A percentile compares a stretch with the other conserved stretches of the same genome.
Evolutionary conservation across 53 echinoderm and acorn worm species (phyloP).

Genomic region (Holothuria leucospilota): DNA sequence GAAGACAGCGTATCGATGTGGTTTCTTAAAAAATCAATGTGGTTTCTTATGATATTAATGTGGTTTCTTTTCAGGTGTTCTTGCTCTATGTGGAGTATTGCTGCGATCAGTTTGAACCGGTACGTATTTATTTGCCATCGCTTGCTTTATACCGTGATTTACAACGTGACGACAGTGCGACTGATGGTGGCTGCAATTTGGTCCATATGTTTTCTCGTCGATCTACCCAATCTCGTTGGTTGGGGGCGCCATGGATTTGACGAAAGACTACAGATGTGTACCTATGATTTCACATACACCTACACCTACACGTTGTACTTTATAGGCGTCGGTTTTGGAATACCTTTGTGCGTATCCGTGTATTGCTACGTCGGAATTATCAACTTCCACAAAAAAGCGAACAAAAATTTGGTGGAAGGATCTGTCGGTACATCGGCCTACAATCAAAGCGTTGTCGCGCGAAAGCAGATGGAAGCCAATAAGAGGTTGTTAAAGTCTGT

Average conservation of each 20-base stretch:
- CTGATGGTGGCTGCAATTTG: conserved; percentile 64
- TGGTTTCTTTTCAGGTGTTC: too few species aligned
- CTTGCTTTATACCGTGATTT: conserved; percentile 60
- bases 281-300: too few species aligned
- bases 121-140: conserved; percentile 82
- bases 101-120: conserved; percentile 77
- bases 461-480: conserved; percentile 14
- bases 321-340: too few species aligned
- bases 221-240: too few species aligned
- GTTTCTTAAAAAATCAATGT: too few species aligned
- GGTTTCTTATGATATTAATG: too few species aligned
- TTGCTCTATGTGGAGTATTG: conserved; percentile 86
- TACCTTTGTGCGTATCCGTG: too few species aligned
- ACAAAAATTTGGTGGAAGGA: not conserved
- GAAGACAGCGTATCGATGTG: too few species aligned
- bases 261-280: too few species aligned
- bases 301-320: too few species aligned
- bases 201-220: conserved; percentile 71
- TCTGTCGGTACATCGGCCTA: not conserved
- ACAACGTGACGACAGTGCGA: conserved; percentile 72
- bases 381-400: conserved; percentile 28
- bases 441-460: not conserved
- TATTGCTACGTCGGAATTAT: conserved; percentile 68
- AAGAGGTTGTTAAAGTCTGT: conserved; percentile 69
- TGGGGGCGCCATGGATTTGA: too few species aligned